Conservation (phyloP, 2,113 vertebrate genomes). For the Cinclus cinclus region DNA sequence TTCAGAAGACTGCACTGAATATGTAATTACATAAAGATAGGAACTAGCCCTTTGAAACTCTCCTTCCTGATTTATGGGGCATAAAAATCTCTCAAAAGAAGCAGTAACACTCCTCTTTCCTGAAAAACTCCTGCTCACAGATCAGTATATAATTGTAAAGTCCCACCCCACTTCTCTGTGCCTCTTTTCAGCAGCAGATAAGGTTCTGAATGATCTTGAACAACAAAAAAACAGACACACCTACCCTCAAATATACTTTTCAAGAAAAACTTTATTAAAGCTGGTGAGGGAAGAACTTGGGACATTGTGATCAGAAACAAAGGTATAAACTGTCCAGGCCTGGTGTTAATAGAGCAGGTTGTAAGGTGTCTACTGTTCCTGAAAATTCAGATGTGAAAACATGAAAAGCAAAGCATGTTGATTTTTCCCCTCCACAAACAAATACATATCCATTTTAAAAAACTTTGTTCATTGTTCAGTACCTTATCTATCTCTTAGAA, state of each 20-base stretch:
- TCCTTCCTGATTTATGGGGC: background rate
- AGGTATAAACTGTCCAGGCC: background rate
- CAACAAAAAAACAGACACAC: background rate
- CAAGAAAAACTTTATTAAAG: background rate
- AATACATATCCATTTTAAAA: background rate
- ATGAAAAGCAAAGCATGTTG: background rate
- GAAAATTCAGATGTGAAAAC: background rate
- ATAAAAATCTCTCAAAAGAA: background rate
- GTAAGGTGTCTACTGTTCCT: background rate
- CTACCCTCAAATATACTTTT: background rate
- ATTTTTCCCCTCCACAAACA: background rate
- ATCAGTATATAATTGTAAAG: background rate
- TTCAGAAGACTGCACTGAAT: background rate
- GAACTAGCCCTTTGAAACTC: constrained; percentile 20
- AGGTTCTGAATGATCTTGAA: background rate
- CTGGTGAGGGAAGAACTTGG: background rate
- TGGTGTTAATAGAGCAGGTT: background rate
- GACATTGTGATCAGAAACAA: background rate
- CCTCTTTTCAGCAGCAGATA: background rate
- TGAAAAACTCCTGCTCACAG: background rate
- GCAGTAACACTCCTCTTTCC: background rate
- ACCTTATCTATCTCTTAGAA: background rate
- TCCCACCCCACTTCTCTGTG: background rate
- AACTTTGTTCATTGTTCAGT: background rate
- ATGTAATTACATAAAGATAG: background rate